phyloP scores from a whole-genome alignment of 1,140 invertebrate genomes.

The Asobara japonica region DNA sequence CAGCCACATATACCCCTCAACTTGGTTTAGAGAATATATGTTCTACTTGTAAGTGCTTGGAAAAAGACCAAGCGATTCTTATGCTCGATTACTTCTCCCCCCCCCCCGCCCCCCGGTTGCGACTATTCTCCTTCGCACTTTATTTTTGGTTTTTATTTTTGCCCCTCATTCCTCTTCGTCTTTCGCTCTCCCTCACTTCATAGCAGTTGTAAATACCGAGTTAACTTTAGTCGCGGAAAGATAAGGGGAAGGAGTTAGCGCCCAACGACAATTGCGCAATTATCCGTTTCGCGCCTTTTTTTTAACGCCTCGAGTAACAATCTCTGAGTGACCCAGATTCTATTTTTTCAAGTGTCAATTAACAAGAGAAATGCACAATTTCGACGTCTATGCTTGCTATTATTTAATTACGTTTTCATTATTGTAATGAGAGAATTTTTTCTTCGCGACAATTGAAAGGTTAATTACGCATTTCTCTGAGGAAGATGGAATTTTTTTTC shows the following conservation, averaged over 20 bases:
- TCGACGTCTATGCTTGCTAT: background rate
- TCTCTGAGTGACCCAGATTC: background rate
- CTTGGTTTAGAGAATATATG: background rate
- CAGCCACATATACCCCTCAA: background rate
- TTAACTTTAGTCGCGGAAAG: background rate
- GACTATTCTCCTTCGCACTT: background rate
- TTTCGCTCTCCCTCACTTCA: background rate
- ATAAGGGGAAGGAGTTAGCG: background rate
- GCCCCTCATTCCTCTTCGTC: background rate
- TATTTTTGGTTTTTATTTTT: background rate
- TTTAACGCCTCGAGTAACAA: background rate
- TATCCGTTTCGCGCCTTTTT: background rate
- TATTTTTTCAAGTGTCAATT: background rate
- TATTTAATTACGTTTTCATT: background rate
- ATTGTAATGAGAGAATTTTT: background rate
- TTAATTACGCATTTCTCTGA: no score
- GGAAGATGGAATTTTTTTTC: no score
- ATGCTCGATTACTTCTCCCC: background rate
- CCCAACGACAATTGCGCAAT: conserved; percentile 7
- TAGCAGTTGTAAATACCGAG: background rate
- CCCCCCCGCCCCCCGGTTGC: background rate
- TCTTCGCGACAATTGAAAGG: no score
- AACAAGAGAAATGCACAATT: background rate
- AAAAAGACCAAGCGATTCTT: background rate
- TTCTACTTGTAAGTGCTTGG: background rate